phyloP scores from a whole-genome alignment of 2,113 vertebrate species.

The Sterrhoptilus dennistouni region DNA sequence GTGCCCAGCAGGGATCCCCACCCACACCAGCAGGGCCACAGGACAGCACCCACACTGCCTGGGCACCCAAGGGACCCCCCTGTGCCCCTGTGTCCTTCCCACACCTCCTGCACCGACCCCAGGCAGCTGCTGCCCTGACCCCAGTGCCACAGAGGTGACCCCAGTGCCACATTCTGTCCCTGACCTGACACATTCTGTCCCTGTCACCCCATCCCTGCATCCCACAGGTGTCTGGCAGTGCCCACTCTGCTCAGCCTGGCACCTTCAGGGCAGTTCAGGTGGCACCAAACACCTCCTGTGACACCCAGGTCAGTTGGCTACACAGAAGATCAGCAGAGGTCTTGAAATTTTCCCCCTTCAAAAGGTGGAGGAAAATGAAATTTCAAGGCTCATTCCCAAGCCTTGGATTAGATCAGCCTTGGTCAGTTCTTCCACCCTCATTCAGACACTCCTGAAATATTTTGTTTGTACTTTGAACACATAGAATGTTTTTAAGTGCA shows the following conservation, averaged over 20 bases:
- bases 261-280: background rate
- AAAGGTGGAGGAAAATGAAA: background rate
- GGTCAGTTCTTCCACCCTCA: slow-evolving; percentile 28
- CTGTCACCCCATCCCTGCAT: rapidly evolving
- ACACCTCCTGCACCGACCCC: rapidly evolving
- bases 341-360: background rate
- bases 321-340: background rate
- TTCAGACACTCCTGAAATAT: background rate
- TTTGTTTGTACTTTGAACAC: background rate
- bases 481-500: background rate
- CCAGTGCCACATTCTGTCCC: rapidly evolving
- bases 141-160: background rate
- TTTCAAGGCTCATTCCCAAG: background rate
- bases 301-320: rapidly evolving
- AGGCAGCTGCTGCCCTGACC: rapidly evolving
- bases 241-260: background rate
- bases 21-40: background rate
- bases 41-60: background rate
- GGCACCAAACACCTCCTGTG: rapidly evolving
- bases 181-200: background rate
- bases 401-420: slow-evolving; percentile 6
- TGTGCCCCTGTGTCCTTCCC: background rate
- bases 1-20: rapidly evolving
- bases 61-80: rapidly evolving
- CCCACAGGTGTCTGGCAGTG: background rate